Evolutionary conservation across 2,888 invertebrate genomes (phyloP), one percentile per base, ranked within the genome.

Genomic region (Latrodectus elegans): DNA sequence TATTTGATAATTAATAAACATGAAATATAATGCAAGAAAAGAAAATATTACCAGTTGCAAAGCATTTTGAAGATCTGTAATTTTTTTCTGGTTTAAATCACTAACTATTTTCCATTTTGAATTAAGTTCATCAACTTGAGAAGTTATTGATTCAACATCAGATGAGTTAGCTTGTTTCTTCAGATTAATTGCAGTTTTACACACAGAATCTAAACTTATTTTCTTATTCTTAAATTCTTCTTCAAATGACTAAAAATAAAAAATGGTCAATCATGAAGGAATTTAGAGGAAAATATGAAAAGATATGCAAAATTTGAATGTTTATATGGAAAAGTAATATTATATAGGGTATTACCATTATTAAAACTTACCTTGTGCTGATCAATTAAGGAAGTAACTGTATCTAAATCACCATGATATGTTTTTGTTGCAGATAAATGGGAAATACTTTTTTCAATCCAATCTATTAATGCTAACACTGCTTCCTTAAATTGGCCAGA

Each of bases 401-500:
- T 99, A 92, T 99, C 99, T 75, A 98, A 93, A 92, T 99, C 99
- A 0, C 99, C 99, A 91, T 98, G 96, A 0, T 83, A 85, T 38
- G 82, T 70, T 64, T 81, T 88, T 53, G 52, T n/a, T 55, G 75
- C 77, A n/a, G 81, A 76, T 38, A 99, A 93, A 4, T 94, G 94
- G 89, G 95, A 94, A 92, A 97, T 96, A 38, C 96, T 95, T 91
- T 96, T 96, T 92, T 95, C 95, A 85, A 99, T 93, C 99, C 99
- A 99, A 89, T 97, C 97, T 78, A 99, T 94, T 11, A 99, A 93
- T 11, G 98, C 98, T 22, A 96, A 96, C 91, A 99, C 95, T 3
- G 99, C 99, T 92, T 99, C 99, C 92, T 97, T 97, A 93, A 98
- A 99, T 93, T 99, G 99, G 0, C 99, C 99, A 22, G 97, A 97